A percentile compares a stretch with the other conserved stretches of the same genome.
Conservation (phyloP, 2,797 vertebrate genomes). For the Pterois miles region DNA sequence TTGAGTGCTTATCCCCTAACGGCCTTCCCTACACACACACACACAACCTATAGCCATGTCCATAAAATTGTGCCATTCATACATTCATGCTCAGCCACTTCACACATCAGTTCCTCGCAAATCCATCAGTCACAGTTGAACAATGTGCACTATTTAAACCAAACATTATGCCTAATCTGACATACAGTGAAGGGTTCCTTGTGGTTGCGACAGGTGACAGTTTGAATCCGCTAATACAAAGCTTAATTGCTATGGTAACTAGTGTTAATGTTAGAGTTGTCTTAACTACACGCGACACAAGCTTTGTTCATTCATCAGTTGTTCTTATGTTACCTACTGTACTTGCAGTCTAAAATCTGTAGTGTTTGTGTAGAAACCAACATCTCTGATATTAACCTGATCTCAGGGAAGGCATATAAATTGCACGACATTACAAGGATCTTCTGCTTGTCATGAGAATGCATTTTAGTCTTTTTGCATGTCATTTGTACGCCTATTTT, state of each 20-base stretch:
- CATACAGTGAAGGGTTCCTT: constrained; percentile 34
- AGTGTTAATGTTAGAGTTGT: constrained; percentile 32
- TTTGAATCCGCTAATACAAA: constrained; percentile 47
- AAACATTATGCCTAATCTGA: constrained; percentile 59
- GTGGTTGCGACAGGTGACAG: constrained; percentile 44
- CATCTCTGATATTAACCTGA: not conserved
- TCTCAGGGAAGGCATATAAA: too few species aligned
- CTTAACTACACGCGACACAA: constrained; percentile 33
- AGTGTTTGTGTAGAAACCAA: not conserved
- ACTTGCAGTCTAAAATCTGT: not conserved
- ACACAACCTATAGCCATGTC: constrained; percentile 58
- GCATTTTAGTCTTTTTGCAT: too few species aligned
- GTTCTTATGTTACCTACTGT: constrained; percentile 9
- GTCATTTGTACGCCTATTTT: too few species aligned
- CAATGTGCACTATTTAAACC: constrained; percentile 64
- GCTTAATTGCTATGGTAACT: constrained; percentile 53
- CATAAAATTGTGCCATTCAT: constrained; percentile 62
- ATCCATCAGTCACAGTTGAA: constrained; percentile 64
- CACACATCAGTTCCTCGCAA: constrained; percentile 56
- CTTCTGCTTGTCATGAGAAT: too few species aligned
- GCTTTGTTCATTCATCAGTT: constrained; percentile 27
- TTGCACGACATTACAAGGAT: too few species aligned
- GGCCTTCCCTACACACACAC: constrained; percentile 61
- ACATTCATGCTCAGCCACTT: constrained; percentile 59
- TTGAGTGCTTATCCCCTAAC: constrained; percentile 85